Base-by-base conservation (phyloP, 1,140 invertebrate species). In the Ceratitis capitata region DNA sequence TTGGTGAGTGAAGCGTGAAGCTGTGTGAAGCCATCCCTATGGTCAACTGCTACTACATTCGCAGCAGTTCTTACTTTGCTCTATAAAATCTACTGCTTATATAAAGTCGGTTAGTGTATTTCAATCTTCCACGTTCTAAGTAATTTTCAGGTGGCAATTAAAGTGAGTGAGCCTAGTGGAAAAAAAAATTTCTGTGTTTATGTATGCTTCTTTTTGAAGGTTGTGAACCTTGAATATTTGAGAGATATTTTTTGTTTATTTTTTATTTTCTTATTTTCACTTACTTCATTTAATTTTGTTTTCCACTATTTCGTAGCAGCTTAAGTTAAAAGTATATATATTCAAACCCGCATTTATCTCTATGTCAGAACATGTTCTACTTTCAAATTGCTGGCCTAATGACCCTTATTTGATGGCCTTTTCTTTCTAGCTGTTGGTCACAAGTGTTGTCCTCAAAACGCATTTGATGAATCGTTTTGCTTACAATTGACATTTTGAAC, bases 381-480 rank as follows among this genome's bases (percentile, higher is more conserved):
- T 35, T 29, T 35, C 32, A n/a, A n/a, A n/a, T 2, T 16, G 61
- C 16, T 5, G 32, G 14, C 61, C 61, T 69, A 69, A 69, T 69
- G 61, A 69, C 10, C 14, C 32, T 69, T 69, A 29, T n/a, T 69
- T 69, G 32, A n/a, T 5, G 1, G n/a, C 29, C 32, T 10, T 53
- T 53, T 16, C 29, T 39, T 69, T n/a, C 61, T 32, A 69, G 61
- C 32, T n/a, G 32, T 7, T 39, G 32, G 1, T 3, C 29, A n/a
- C 23, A 64, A 64, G 32, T 23, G 58, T 14, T n/a, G 19, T 3
- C 10, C 32, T 23, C 14, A 69, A 35, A 7, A n/a, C n/a, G n/a
- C n/a, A 39, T n/a, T 39, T 69, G 61, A 69, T 69, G 61, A 69
- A 69, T 69, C 32, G 61, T 69, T 39, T 69, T 69, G 61, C 32